Percentiles rank a stretch among this genome's conserved stretches.
These are phyloP conservation scores for Agapostemon virescens DNA, from an alignment of 2,888 invertebrate genomes.

Conservation along the genomic window DNA sequence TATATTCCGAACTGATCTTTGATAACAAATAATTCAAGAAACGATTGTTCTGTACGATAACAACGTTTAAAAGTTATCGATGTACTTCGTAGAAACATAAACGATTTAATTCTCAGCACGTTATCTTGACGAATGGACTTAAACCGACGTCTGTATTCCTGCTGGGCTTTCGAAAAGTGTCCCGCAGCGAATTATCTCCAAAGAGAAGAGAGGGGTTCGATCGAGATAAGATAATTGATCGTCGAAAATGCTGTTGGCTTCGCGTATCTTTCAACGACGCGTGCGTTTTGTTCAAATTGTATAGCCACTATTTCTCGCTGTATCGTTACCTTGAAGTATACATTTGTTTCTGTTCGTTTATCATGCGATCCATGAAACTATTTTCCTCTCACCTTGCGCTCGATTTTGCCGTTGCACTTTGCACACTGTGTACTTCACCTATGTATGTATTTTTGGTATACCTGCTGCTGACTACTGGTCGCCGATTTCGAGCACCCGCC, in stretches of 20 bases:
- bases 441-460: conserved; percentile 9
- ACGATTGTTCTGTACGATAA: not conserved
- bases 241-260: not conserved
- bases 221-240: not conserved
- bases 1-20: not conserved
- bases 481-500: conserved; percentile 6
- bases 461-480: conserved; percentile 7
- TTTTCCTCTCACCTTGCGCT: not conserved
- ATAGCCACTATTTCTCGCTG: not conserved
- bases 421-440: conserved; percentile 32
- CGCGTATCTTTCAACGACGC: not conserved
- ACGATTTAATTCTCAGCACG: not conserved
- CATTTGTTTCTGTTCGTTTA: conserved; percentile 5
- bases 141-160: not conserved
- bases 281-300: not conserved
- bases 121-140: not conserved
- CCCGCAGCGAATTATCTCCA: not conserved
- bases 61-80: too few relatives aligned
- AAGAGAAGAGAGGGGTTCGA: not conserved
- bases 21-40: too few relatives aligned
- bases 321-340: not conserved
- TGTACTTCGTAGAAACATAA: too few relatives aligned
- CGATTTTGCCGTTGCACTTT: conserved; percentile 38
- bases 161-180: not conserved
- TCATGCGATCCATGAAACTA: conserved; percentile 14